These are phyloP conservation scores for Sitobion miscanthi DNA, from an alignment of 1,140 invertebrate species.

Conservation along the genomic window DNA sequence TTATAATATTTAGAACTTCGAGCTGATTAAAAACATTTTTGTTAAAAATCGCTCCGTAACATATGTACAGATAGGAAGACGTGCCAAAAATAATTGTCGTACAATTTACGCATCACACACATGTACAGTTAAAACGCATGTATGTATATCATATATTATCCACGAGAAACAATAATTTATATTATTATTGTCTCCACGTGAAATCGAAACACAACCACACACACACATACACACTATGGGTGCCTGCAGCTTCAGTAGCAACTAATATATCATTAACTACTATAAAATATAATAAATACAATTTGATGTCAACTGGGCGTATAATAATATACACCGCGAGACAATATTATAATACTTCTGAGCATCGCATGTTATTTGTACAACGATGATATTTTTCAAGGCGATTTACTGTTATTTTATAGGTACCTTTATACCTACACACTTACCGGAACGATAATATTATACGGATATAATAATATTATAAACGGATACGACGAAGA, in stretches of 20 bases:
- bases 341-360: neutral
- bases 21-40: too few relatives aligned
- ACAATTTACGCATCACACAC: neutral
- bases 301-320: neutral
- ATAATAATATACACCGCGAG: neutral
- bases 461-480: neutral
- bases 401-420: slow-evolving; percentile 14
- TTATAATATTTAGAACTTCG: neutral
- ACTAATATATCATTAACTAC: neutral
- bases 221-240: neutral
- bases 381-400: neutral
- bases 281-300: slow-evolving; percentile 4
- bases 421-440: neutral
- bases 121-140: too few relatives aligned
- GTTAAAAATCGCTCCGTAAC: too few relatives aligned
- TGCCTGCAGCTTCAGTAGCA: neutral
- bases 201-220: neutral
- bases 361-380: neutral
- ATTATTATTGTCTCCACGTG: neutral
- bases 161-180: neutral
- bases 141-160: neutral
- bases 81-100: too few relatives aligned
- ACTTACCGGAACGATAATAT: neutral
- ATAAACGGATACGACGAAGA: neutral
- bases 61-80: too few relatives aligned